Conservation (phyloP, 2,113 vertebrate genomes). For the Zeus faber region DNA sequence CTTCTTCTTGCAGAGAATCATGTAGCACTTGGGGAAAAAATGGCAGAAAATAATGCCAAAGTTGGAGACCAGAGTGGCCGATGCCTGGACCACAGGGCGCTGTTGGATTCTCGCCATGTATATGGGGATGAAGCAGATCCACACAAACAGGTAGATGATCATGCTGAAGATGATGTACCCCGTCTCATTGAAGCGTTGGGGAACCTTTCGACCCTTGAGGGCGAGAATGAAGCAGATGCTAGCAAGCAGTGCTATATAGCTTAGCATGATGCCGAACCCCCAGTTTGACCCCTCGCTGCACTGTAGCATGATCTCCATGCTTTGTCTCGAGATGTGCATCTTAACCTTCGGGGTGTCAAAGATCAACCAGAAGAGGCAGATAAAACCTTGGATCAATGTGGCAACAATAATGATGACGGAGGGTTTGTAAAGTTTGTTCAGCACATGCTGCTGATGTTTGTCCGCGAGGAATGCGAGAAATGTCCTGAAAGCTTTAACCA, state of each 20-base stretch:
- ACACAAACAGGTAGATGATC: constrained; percentile 65
- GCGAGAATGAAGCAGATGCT: constrained; percentile 59
- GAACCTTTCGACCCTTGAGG: constrained; percentile 58
- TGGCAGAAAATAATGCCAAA: constrained; percentile 57
- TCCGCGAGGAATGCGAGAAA: constrained; percentile 47
- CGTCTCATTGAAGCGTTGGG: constrained; percentile 62
- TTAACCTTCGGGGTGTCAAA: constrained; percentile 40
- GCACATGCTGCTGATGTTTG: constrained; percentile 1
- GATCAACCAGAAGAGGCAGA: constrained; percentile 57
- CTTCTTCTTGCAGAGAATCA: constrained; percentile 58
- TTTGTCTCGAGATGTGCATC: background rate
- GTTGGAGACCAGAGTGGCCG: constrained; percentile 59
- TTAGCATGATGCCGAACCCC: constrained; percentile 54
- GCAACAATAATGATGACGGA: constrained; percentile 34
- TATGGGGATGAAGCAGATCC: constrained; percentile 62
- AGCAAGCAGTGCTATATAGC: constrained; percentile 57
- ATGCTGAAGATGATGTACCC: constrained; percentile 66
- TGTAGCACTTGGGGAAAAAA: constrained; percentile 56
- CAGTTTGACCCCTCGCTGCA: constrained; percentile 58
- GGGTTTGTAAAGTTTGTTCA: constrained; percentile 48
- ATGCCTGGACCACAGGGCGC: constrained; percentile 45
- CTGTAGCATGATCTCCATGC: constrained; percentile 31
- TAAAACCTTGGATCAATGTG: constrained; percentile 44
- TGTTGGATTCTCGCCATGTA: constrained; percentile 47
- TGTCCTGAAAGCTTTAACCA: constrained; percentile 60